phyloP scores from a whole-genome alignment of 2,888 invertebrate genomes.

The Rhodophaea formosa region DNA sequence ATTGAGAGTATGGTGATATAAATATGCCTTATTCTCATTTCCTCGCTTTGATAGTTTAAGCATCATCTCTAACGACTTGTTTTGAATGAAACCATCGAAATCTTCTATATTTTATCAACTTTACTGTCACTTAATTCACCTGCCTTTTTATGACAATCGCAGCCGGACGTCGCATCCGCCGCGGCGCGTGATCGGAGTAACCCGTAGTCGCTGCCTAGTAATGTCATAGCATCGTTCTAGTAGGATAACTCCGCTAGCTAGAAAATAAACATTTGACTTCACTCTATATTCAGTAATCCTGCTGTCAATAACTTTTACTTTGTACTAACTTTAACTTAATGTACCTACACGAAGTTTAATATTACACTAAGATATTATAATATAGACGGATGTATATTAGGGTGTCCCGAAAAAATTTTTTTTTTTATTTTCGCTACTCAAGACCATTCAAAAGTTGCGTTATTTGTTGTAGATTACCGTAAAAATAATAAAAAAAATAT shows the following conservation, averaged over 20 bases:
- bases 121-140: slow-evolving; percentile 9
- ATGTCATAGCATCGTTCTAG: background rate
- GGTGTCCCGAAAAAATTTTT: no score
- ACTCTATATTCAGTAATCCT: background rate
- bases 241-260: background rate
- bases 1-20: no score
- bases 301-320: no score
- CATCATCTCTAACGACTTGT: background rate
- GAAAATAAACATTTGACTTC: background rate
- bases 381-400: no score
- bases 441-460: no score
- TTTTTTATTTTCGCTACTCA: no score
- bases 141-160: slow-evolving; percentile 9
- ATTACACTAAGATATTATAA: no score
- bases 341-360: no score
- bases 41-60: background rate
- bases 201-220: slow-evolving; percentile 19
- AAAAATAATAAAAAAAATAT: no score
- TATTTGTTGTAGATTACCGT: no score
- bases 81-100: background rate
- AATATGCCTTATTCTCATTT: background rate
- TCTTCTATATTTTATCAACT: slow-evolving; percentile 2
- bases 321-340: no score
- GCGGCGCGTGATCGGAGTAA: slow-evolving; percentile 63
- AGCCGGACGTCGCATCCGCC: slow-evolving; percentile 73